Conservation (phyloP, 2,888 invertebrate genomes). For the Prosapia bicincta region DNA sequence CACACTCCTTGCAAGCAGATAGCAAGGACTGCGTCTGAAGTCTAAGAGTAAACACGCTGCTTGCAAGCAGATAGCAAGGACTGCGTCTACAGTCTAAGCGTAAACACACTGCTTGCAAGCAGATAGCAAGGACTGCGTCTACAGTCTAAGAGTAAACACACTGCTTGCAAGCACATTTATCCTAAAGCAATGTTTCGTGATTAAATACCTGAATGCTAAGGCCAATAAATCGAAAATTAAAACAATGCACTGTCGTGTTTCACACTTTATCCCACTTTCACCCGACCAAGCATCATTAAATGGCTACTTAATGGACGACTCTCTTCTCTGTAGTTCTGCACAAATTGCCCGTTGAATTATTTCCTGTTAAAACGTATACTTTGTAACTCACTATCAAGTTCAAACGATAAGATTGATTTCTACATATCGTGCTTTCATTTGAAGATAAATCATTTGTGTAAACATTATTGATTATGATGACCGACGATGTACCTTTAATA, state of each 20-base stretch:
- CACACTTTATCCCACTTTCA: background rate
- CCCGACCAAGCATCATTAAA: background rate
- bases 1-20: too few species aligned
- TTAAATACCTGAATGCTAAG: too few species aligned
- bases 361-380: background rate
- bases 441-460: background rate
- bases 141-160: too few species aligned
- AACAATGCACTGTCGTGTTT: background rate
- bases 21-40: too few species aligned
- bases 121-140: too few species aligned
- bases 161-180: too few species aligned
- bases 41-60: too few species aligned
- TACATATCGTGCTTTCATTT: background rate
- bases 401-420: background rate
- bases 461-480: background rate
- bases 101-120: too few species aligned
- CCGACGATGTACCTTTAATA: background rate
- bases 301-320: background rate
- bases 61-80: too few species aligned
- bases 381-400: background rate
- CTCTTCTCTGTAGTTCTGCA: background rate
- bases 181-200: too few species aligned
- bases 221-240: too few species aligned
- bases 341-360: background rate
- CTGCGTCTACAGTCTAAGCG: too few species aligned